Evolutionary conservation across 2,888 invertebrate genomes (phyloP).

Genomic region (Perdita meconis): DNA sequence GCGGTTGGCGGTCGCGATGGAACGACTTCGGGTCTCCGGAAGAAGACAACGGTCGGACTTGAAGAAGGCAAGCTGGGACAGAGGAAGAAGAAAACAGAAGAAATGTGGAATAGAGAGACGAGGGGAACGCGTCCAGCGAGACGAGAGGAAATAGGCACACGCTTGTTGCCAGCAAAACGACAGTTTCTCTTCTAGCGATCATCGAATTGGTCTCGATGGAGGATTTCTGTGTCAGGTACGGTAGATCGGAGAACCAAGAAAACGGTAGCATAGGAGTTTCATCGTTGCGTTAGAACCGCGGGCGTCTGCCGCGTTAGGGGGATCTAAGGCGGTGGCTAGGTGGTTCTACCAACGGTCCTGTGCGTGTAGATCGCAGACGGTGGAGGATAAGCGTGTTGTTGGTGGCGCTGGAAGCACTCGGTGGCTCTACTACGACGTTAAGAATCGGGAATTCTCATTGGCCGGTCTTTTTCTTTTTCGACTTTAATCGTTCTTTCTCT

Average conservation of each 20-base stretch:
- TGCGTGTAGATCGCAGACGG: not conserved
- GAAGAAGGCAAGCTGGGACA: not conserved
- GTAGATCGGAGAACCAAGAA: conserved; percentile 2
- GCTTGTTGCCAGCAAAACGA: conserved; percentile 14
- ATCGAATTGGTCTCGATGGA: too few species aligned
- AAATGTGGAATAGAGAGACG: conserved; percentile 1
- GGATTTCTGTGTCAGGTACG: not conserved
- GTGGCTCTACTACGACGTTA: conserved; percentile 11
- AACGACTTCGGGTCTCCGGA: not conserved
- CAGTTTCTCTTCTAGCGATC: not conserved
- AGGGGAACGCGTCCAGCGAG: conserved; percentile 13
- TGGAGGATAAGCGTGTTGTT: too few species aligned
- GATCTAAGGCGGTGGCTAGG: conserved; percentile 12
- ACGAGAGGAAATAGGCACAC: conserved; percentile 14
- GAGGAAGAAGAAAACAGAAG: conserved; percentile 5
- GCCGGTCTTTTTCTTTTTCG: conserved; percentile 21
- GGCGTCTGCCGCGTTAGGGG: conserved; percentile 29
- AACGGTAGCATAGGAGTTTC: conserved; percentile 35
- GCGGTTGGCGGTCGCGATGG: not conserved
- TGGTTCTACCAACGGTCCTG: not conserved
- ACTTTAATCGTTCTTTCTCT: conserved; percentile 21
- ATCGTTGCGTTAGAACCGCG: conserved; percentile 48
- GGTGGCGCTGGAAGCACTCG: not conserved
- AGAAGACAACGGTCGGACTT: not conserved
- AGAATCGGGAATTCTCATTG: conserved; percentile 22